These are phyloP conservation scores for Diachasma alloeum DNA, from an alignment of 1,140 invertebrate species.

Conservation along the genomic window DNA sequence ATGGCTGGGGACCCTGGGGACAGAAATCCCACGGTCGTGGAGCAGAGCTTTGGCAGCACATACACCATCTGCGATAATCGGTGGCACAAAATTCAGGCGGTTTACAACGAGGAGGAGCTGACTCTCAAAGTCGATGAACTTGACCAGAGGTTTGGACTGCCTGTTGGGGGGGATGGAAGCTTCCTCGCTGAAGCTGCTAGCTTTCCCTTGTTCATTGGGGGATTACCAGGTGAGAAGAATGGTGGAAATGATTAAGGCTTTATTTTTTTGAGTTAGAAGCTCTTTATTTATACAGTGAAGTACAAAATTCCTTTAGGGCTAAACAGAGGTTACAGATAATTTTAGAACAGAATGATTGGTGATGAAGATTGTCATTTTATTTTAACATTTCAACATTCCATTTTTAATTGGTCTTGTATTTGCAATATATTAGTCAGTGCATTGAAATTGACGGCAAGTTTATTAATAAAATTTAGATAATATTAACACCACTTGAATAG, in stretches of 20 bases:
- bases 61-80: constrained; percentile 83
- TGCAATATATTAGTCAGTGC: too few species aligned
- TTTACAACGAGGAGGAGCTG: constrained; percentile 75
- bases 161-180: constrained; percentile 59
- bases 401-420: too few species aligned
- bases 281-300: background rate
- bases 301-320: too few species aligned
- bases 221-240: constrained; percentile 76
- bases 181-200: constrained; percentile 46
- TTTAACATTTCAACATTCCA: too few species aligned
- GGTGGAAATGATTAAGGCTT: constrained; percentile 3
- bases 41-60: constrained; percentile 69
- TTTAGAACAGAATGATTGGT: too few species aligned
- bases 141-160: constrained; percentile 65
- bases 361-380: too few species aligned
- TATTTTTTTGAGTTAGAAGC: constrained; percentile 4
- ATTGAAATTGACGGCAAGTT: too few species aligned
- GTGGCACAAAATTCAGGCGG: constrained; percentile 85
- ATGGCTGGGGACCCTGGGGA: constrained; percentile 76
- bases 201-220: constrained; percentile 83
- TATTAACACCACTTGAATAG: too few species aligned
- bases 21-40: constrained; percentile 67
- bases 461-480: too few species aligned
- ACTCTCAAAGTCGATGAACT: constrained; percentile 78
- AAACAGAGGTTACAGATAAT: too few species aligned